Base-by-base conservation (phyloP, 2,888 invertebrate genomes). In the Ichneumoninae sp. region DNA sequence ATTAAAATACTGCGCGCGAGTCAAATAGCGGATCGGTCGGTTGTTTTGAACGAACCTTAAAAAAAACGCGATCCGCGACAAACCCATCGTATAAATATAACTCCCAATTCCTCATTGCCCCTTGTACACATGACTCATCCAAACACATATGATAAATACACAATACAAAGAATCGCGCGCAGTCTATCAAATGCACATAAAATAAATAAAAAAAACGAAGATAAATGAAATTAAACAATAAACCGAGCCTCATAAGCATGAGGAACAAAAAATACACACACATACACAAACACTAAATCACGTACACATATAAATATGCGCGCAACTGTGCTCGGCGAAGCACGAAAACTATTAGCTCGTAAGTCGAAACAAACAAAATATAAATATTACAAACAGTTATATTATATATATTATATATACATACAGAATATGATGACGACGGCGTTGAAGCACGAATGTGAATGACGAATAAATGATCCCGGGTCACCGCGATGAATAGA, bases 341-440 rank as follows among this genome's bases (percentile, higher is more conserved):
- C 93, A 93, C 93, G 91, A 91, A 91, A 93, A 93, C 93, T 93
- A 93, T 93, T 93, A 93, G 93, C 90, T 90, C 91, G 89, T 93
- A 93, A 93, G 93, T 81, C 90, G 89, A 90, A 93, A 91, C 86
- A 93, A 93, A 93, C 92, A 93, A 93, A 93, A 93, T 92, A 93
- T 93, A 91, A 93, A 93, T 92, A 93, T 93, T 92, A 92, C 91
- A 93, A 93, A 93, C 92, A 92, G 92, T 92, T 93, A 93, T 93
- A 92, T 92, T 92, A 93, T 91, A 93, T 93, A 93, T 93, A 93
- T 93, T 93, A 93, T 93, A 93, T 92, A 93, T 92, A 92, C 91
- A 93, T 92, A 92, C 92, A 92, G 90, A 91, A 91, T 91, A 92
- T 91, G 91, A 89, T 89, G 91, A 89, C 66, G 80, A 69, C 79